These are phyloP conservation scores for Drepana falcataria DNA, from an alignment of 2,888 invertebrate genomes.

Conservation along the genomic window DNA sequence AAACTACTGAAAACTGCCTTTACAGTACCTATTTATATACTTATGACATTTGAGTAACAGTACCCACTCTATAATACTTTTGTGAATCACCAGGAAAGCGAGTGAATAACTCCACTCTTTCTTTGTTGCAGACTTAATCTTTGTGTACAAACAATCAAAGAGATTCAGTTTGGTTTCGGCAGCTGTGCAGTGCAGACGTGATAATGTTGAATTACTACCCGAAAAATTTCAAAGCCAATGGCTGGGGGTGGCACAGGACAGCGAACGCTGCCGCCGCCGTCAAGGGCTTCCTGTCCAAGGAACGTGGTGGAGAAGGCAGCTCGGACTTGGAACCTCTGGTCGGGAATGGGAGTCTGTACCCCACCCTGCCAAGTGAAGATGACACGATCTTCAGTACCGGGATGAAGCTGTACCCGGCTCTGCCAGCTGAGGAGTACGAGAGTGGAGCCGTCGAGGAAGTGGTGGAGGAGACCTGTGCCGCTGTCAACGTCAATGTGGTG, in stretches of 20 bases:
- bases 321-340: constrained; percentile 47
- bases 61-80: too few relatives aligned
- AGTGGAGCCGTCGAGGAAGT: constrained; percentile 66
- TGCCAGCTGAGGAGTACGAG: constrained; percentile 68
- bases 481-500: constrained; percentile 61
- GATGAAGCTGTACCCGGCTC: constrained; percentile 58
- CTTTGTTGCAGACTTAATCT: constrained; percentile 27
- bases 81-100: constrained; percentile 1
- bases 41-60: too few relatives aligned
- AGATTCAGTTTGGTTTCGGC: constrained; percentile 19
- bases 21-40: too few relatives aligned
- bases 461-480: constrained; percentile 61
- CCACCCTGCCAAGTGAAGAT: constrained; percentile 55
- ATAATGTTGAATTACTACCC: constrained; percentile 52
- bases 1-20: too few relatives aligned
- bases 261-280: constrained; percentile 52
- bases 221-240: constrained; percentile 68
- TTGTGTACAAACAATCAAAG: constrained; percentile 10
- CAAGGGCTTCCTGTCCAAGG: constrained; percentile 54
- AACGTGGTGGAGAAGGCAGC: constrained; percentile 50
- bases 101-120: constrained; percentile 11
- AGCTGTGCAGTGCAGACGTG: constrained; percentile 21
- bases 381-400: constrained; percentile 51
- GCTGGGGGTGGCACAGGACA: constrained; percentile 69
- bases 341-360: constrained; percentile 55